A percentile compares a stretch with the other conserved stretches of the same genome.
These are phyloP conservation scores for Drosophila baimaii DNA, from an alignment of 1,140 invertebrate genomes.

Conservation along the genomic window DNA sequence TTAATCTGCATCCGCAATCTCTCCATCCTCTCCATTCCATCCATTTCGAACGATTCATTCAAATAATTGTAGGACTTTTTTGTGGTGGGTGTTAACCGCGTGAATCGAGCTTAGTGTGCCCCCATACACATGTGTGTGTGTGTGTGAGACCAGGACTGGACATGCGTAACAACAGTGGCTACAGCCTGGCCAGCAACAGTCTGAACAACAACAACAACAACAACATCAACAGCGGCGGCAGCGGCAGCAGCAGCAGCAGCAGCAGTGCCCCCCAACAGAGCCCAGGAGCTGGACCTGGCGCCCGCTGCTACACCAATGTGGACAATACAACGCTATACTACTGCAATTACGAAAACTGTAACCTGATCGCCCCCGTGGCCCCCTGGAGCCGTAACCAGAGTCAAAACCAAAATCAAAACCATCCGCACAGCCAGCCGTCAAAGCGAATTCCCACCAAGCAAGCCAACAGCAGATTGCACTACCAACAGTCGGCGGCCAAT, in stretches of 20 bases:
- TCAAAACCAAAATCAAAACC: conserved; percentile 32
- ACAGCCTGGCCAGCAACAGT: conserved; percentile 41
- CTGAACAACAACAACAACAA: conserved; percentile 47
- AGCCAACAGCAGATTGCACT: conserved; percentile 23
- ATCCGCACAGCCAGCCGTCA: conserved; percentile 34
- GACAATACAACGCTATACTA: conserved; percentile 65
- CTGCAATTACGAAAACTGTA: conserved; percentile 57
- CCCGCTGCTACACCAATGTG: conserved; percentile 49
- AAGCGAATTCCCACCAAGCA: conserved; percentile 48
- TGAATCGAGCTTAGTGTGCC: conserved; percentile 31
- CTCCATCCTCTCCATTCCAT: conserved; percentile 27
- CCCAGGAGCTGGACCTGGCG: conserved; percentile 16
- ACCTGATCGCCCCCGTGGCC: not conserved
- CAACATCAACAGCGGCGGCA: conserved; percentile 20
- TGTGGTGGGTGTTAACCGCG: conserved; percentile 20
- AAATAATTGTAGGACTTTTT: conserved; percentile 40
- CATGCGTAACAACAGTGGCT: conserved; percentile 65
- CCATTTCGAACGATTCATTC: conserved; percentile 35
- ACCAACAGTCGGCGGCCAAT: conserved; percentile 33
- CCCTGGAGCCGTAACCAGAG: conserved; percentile 33
- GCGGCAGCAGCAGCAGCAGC: not conserved
- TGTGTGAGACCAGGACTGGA: conserved; percentile 24
- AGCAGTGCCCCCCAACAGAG: conserved; percentile 4
- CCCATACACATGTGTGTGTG: conserved; percentile 10
- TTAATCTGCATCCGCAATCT: conserved; percentile 38